These are phyloP conservation scores for Anguilla marmorata DNA, from an alignment of 2,797 vertebrate genomes.

Conservation along the genomic window DNA sequence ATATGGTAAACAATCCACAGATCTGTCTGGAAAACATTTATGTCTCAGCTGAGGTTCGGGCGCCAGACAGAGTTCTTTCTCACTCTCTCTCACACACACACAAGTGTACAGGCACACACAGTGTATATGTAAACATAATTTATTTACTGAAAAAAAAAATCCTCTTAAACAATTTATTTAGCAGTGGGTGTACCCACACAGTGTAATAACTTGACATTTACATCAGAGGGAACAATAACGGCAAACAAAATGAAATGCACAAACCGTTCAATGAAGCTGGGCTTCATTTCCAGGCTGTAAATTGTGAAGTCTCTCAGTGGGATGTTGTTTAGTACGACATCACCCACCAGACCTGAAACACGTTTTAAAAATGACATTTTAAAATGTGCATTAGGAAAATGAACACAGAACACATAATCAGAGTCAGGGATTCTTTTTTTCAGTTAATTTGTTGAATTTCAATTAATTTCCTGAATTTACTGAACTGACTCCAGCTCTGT, in stretches of 20 bases:
- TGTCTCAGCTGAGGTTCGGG: background rate
- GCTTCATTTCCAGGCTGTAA: slow-evolving; percentile 92
- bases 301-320: slow-evolving; percentile 87
- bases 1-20: background rate
- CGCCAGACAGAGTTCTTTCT: background rate
- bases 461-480: background rate
- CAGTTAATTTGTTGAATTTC: background rate
- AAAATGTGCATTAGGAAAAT: slow-evolving; percentile 22
- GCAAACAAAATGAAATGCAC: slow-evolving; percentile 43
- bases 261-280: slow-evolving; percentile 86
- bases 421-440: background rate
- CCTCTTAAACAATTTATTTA: background rate
- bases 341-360: slow-evolving; percentile 86
- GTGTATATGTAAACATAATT: background rate
- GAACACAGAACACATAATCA: background rate
- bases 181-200: background rate
- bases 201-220: background rate
- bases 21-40: background rate
- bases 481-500: background rate
- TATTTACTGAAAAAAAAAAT: background rate
- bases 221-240: background rate
- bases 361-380: slow-evolving; percentile 21
- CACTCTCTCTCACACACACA: background rate
- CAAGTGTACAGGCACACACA: background rate
- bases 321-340: slow-evolving; percentile 82